Conservation (phyloP, 2,113 vertebrate genomes). For the Macroglossus sobrinus region DNA sequence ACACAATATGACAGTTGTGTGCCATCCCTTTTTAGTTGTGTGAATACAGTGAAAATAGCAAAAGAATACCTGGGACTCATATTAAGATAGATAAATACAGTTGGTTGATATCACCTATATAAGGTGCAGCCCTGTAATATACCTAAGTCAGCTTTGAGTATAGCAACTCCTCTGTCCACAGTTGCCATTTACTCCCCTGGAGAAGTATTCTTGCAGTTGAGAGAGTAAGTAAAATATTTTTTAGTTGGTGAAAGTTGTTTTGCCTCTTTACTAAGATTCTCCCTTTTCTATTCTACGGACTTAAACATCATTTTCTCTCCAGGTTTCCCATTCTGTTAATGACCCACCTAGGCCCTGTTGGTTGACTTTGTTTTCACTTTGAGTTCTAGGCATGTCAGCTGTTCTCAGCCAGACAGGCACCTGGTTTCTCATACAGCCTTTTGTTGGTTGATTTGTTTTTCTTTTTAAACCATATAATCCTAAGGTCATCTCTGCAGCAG, state of each 20-base stretch:
- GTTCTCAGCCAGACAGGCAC: not conserved
- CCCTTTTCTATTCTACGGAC: not conserved
- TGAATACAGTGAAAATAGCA: too few species aligned
- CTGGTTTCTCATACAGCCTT: not conserved
- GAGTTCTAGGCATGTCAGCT: not conserved
- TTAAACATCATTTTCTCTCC: not conserved
- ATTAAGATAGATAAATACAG: rapidly evolving
- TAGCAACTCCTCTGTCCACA: not conserved
- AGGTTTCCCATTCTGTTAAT: not conserved
- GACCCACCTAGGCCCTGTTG: not conserved
- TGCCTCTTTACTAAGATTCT: too few species aligned
- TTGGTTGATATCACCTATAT: too few species aligned
- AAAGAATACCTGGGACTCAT: too few species aligned
- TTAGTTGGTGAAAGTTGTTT: not conserved
- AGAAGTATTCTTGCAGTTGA: too few species aligned
- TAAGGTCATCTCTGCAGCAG: not conserved
- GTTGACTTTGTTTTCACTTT: not conserved
- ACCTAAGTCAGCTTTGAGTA: rapidly evolving
- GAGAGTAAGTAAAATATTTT: not conserved
- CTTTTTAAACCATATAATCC: not conserved
- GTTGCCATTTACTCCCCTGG: rapidly evolving
- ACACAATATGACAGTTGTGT: too few species aligned
- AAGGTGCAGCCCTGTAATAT: rapidly evolving
- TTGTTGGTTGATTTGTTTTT: not conserved
- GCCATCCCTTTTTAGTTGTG: too few species aligned